Base-by-base conservation (phyloP, 2,113 vertebrate genomes). In the Hystrix brachyura region DNA sequence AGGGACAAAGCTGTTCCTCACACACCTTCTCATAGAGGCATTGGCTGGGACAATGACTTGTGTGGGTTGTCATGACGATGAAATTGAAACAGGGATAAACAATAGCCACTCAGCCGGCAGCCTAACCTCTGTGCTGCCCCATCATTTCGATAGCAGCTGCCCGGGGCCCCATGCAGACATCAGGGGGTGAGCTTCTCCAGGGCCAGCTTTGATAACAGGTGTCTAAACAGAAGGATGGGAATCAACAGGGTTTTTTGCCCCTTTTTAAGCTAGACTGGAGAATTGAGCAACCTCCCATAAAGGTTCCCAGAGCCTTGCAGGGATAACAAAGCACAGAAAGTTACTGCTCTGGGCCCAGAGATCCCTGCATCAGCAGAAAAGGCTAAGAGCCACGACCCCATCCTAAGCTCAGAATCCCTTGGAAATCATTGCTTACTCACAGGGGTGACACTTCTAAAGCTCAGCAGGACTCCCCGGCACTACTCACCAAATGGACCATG, bases 11-110 rank as follows among this genome's bases (percentile, higher is more conserved):
- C 59, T 43, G 7, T 32, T 67, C 62, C 59, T 78, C 90, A 82
- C 86, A 86, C 74, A 69, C 90, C 92, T 89, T 64, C 6, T 0
- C 11, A 17, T 19, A 11, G 48, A 93, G 53, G 17, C 96, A 64
- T 32, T 0, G 4, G 38, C 92, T 55, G 9, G 7, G 78, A 97
- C 88, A 80, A 80, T 80, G 93, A 91, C 81, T 86, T 91, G 82
- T 80, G 87, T 80, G 94, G 94, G 98, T 97, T 97, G 96, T 97
- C 97, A 97, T 97, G 97, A 94, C 94, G 3, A 97, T 97, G 96
- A 97, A 96, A 98, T 93, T 97, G 96, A 94, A 97, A 94, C 96
- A 59, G 60, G 86, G 96, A 91, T 97, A 97, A 97, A 97, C 97
- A 97, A 95, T 96, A 94, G 97, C 97, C 95, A 71, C 94, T 96